These are phyloP conservation scores for Magallana angulata DNA, from an alignment of 1,140 invertebrate genomes.

Conservation along the genomic window DNA sequence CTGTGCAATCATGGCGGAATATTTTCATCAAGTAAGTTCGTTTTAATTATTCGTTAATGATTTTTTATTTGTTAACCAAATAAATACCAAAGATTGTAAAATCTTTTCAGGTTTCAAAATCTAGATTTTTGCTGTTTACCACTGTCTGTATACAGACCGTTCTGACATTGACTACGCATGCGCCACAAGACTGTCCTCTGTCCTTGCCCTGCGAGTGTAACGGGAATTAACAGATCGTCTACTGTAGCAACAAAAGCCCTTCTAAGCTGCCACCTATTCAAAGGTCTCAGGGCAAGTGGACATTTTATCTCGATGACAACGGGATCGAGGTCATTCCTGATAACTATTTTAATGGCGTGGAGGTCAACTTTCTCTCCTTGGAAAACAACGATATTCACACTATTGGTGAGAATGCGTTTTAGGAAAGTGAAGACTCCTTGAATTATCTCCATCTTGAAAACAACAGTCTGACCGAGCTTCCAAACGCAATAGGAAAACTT, in stretches of 20 bases:
- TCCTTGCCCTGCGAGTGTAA: conserved; percentile 2
- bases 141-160: too few species aligned
- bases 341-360: not conserved
- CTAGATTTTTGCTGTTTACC: too few species aligned
- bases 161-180: too few species aligned
- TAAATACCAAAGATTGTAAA: too few species aligned
- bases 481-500: not conserved
- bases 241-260: conserved; percentile 8
- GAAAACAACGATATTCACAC: not conserved
- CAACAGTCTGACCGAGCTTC: not conserved
- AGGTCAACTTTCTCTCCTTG: not conserved
- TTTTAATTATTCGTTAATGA: too few species aligned
- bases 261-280: not conserved
- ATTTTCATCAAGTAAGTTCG: too few species aligned
- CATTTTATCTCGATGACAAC: conserved; percentile 5
- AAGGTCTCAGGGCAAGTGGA: not conserved
- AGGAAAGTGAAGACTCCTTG: not conserved
- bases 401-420: not conserved
- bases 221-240: not conserved
- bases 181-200: not conserved
- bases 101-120: too few species aligned
- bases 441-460: conserved; percentile 1
- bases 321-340: conserved; percentile 6
- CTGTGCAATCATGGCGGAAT: too few species aligned
- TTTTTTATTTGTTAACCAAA: too few species aligned